Evolutionary conservation across 2,113 vertebrate genomes (phyloP).

Genomic region (Zapus hudsonius): DNA sequence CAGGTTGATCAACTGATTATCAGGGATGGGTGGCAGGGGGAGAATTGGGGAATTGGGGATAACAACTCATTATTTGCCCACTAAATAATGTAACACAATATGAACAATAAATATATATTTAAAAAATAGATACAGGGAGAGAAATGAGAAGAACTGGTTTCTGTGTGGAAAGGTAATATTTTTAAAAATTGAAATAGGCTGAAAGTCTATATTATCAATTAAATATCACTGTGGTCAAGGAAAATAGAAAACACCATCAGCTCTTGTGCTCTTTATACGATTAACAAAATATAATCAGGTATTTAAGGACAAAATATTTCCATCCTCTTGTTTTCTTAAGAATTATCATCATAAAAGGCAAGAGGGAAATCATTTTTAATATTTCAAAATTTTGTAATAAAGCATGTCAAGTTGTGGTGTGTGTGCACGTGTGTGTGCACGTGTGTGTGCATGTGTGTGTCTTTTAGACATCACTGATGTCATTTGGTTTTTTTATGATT

Average conservation of each 20-base stretch:
- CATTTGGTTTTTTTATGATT: constrained; percentile 67
- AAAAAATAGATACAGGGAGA: too few species aligned
- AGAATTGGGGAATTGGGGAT: too few species aligned
- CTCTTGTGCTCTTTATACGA: neutral
- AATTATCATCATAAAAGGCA: neutral
- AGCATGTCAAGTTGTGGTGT: neutral
- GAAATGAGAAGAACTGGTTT: too few species aligned
- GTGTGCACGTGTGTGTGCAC: neutral
- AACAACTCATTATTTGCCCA: too few species aligned
- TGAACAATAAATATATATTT: too few species aligned
- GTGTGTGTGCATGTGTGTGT: neutral
- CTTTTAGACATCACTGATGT: constrained; percentile 46
- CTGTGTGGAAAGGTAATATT: neutral
- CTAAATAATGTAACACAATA: too few species aligned
- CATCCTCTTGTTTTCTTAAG: neutral
- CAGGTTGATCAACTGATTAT: neutral
- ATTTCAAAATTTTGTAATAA: constrained; percentile 57
- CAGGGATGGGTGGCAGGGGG: too few species aligned
- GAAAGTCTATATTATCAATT: neutral
- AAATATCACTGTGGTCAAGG: neutral
- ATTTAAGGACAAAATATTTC: constrained; percentile 9
- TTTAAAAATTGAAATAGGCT: neutral
- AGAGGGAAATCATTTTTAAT: neutral
- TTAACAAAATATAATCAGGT: neutral
- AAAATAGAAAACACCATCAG: neutral